Conservation (phyloP, 2,113 vertebrate genomes). For the Notechis scutatus region DNA sequence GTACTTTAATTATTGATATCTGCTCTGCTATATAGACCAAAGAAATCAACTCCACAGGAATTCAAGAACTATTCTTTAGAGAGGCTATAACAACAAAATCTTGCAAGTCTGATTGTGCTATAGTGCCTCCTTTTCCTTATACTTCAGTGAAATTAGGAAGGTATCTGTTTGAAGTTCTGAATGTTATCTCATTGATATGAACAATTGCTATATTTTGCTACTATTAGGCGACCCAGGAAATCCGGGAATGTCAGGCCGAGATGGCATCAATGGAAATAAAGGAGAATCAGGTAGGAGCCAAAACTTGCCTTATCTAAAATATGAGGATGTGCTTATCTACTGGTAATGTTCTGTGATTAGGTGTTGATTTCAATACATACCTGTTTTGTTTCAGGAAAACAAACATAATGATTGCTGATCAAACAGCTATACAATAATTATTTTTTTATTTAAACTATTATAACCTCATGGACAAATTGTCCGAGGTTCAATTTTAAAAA, state of each 20-base stretch:
- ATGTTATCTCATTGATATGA: background rate
- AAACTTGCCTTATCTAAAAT: background rate
- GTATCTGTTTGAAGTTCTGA: background rate
- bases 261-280: constrained; percentile 79
- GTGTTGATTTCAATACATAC: background rate
- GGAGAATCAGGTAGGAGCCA: constrained; percentile 79
- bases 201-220: background rate
- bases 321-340: background rate
- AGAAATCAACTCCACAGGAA: background rate
- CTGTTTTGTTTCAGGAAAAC: background rate
- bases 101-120: background rate
- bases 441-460: background rate
- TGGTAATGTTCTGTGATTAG: background rate
- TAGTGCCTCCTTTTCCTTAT: background rate
- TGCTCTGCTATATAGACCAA: background rate
- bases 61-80: background rate
- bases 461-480: background rate
- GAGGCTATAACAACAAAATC: background rate
- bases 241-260: constrained; percentile 71
- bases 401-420: no score
- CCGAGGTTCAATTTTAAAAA: background rate
- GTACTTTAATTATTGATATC: background rate
- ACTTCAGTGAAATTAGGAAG: background rate
- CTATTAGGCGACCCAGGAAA: constrained; percentile 65
- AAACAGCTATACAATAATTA: background rate